phyloP scores from a whole-genome alignment of 1,140 invertebrate genomes.

The Bombus confusus region DNA sequence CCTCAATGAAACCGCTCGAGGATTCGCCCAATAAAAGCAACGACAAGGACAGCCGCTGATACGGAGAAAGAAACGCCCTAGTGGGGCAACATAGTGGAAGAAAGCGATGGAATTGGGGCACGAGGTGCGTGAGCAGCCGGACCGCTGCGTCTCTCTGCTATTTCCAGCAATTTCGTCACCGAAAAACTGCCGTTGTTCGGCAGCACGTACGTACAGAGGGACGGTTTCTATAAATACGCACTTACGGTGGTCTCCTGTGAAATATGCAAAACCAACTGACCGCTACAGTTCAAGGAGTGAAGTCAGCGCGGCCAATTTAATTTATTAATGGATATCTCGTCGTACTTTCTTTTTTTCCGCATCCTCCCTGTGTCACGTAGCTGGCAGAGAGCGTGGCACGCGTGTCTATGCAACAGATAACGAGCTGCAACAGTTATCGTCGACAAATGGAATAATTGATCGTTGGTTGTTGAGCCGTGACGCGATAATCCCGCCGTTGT shows the following conservation, averaged over 20 bases:
- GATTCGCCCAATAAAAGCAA: too few species aligned
- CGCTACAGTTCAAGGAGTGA: constrained; percentile 34
- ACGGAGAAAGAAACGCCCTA: background rate
- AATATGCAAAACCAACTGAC: constrained; percentile 29
- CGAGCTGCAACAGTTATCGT: constrained; percentile 12
- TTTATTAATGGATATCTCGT: constrained; percentile 42
- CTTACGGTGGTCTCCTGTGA: constrained; percentile 63
- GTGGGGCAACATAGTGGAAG: background rate
- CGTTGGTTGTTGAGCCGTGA: background rate
- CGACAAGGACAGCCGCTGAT: too few species aligned
- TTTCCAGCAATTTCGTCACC: constrained; percentile 69
- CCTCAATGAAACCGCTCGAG: too few species aligned
- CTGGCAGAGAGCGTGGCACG: background rate
- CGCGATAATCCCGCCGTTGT: background rate
- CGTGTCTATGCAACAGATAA: background rate
- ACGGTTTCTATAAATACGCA: constrained; percentile 64
- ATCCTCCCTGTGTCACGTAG: background rate
- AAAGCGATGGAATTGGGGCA: background rate
- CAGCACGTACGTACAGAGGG: background rate
- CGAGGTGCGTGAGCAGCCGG: background rate
- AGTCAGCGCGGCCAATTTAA: constrained; percentile 38
- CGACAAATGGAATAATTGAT: constrained; percentile 40
- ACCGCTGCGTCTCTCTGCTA: constrained; percentile 25
- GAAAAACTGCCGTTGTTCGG: constrained; percentile 62
- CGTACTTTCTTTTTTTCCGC: background rate